Evolutionary conservation across 1,140 invertebrate species (phyloP), one percentile per base, ranked within the genome.

Genomic region (Augochlora pura): DNA sequence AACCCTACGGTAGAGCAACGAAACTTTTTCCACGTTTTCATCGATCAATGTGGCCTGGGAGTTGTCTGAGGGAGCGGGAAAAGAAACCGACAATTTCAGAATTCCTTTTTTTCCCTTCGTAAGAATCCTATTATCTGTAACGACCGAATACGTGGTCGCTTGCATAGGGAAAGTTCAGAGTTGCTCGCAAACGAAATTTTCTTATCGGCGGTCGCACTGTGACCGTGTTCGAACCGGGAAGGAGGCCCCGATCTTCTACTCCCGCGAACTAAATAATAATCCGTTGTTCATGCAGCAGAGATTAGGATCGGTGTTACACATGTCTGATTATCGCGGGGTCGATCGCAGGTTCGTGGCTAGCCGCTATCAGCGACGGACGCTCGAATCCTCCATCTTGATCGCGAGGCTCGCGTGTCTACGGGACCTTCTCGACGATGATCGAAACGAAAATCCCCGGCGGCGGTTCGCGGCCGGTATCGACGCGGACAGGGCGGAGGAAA

Each of bases 1-100:
- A 27, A 32, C 18, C n/a, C 23, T 5, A 21, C 42, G 12, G 9
- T 18, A 2, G 0, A n/a, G n/a, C 3, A 2, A 23, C 32, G 14
- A 52, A 39, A 65, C 65, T 69, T 54, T 77, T 68, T 76, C 65
- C 16, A 4, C 14, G 23, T 74, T 80, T 23, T 25, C 64, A 80
- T 62, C 71, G 77, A 49, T 14, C 49, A 12, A 42, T 69, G 10
- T 39, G 27, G n/a, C 32, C 27, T 67, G 14, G 38, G 32, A 32
- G 32, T 32, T 32, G 32, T 32, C 32, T 32, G 39, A 54, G 25
- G 21, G 16, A 12, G 54, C 18, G 9, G 42, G 25, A 57, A 52
- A 12, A 16, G 0, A 21, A 67, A 39, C 49, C n/a, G 59, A 12
- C 60, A 77, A 65, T 77, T 69, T 77, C 65, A 49, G 0, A 8